These are phyloP conservation scores for Brachionus paranguensis DNA, from an alignment of 1,140 invertebrate genomes.

Conservation along the genomic window DNA sequence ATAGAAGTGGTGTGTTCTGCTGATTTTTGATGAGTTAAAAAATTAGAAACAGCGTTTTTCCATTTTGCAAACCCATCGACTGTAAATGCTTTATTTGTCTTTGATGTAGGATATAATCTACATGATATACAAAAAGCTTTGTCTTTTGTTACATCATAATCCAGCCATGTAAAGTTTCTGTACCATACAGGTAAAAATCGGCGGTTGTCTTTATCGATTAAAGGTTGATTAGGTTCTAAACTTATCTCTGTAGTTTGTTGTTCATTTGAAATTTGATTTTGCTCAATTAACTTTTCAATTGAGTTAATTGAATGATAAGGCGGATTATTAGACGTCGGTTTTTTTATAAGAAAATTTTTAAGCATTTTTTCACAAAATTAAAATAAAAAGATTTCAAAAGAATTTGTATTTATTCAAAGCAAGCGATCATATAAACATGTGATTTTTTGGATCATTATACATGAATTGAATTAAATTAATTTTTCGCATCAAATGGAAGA, in stretches of 20 bases:
- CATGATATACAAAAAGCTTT: background rate
- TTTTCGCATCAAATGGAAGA: background rate
- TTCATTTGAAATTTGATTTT: background rate
- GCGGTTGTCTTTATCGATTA: background rate
- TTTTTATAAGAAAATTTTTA: background rate
- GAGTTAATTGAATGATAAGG: background rate
- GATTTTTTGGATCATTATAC: background rate
- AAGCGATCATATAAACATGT: background rate
- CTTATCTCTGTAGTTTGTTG: background rate
- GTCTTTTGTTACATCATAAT: background rate
- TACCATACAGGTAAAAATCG: background rate
- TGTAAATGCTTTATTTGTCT: background rate
- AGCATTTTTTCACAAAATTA: background rate
- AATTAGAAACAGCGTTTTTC: background rate
- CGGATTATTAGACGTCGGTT: background rate
- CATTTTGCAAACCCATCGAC: slow-evolving; percentile 11
- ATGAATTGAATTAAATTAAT: background rate
- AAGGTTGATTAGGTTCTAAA: background rate
- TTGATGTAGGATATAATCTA: background rate
- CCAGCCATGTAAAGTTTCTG: background rate
- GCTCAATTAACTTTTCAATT: background rate
- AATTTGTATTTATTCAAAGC: background rate
- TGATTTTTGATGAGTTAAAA: background rate
- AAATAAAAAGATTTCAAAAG: background rate
- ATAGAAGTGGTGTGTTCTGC: background rate